Base-by-base conservation (phyloP, 1,140 invertebrate genomes). In the Zaprionus tsacasi region DNA sequence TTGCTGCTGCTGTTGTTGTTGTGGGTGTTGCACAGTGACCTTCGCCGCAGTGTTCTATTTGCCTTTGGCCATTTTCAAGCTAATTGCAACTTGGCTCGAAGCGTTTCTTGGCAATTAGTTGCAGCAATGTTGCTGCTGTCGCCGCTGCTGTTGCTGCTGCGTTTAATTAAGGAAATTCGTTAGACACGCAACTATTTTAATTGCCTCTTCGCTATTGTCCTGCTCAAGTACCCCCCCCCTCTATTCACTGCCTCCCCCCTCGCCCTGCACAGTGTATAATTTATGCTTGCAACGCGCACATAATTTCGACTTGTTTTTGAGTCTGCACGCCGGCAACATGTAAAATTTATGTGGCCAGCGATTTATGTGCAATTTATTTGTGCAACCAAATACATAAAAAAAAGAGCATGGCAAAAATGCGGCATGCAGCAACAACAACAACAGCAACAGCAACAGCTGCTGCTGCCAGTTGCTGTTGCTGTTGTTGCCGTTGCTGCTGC, bases 351-450 rank as follows among this genome's bases (percentile, higher is more conserved):
- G 83, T 88, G 82, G 71, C 81, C 78, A 79, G 82, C 83, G 85
- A 88, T 89, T 89, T 88, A 88, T 89, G 85, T 78, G 85, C 85
- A 88, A 88, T 88, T 89, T 88, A 89, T 88, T 88, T 88, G 85
- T 81, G 81, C 81, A 89, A 78, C 66, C 61, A 71, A 89, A 89
- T 66, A 79, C 59, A 79, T 70, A 74, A 72, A 76, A 21, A 21
- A 71, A 56, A 59, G 38, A 70, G 56, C 55, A 67, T 54, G 27
- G 64, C 70, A 73, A 73, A 73, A 69, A 73, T 73, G 66, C 71
- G 48, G 57, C 58, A 48, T 35, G 33, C 57, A 64, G 64, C 59
- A 60, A 48, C 54, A 68, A 11, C 59, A 50, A 48, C 27, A 40
- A 68, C 45, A 36, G 54, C 50, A 70, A 77, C 30, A 56, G 82